A percentile compares a stretch with the other conserved stretches of the same genome.
Evolutionary conservation across 2,113 vertebrate genomes (phyloP).

Genomic region (Hystrix brachyura): DNA sequence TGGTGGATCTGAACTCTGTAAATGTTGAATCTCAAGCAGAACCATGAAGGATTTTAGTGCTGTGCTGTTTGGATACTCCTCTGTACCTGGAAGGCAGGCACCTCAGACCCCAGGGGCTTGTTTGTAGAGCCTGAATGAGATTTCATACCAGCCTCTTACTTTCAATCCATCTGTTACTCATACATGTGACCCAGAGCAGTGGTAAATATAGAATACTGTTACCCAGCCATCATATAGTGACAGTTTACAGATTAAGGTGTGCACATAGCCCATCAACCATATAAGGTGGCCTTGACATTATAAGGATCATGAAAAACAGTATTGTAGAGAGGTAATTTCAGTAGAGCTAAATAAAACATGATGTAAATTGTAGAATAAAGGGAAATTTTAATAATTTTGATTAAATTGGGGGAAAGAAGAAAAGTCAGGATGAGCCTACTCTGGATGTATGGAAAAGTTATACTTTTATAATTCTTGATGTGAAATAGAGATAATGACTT

Average conservation of each 20-base stretch:
- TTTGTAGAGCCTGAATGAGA: neutral
- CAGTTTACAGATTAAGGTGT: neutral
- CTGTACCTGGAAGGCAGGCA: neutral
- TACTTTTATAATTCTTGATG: conserved; percentile 18
- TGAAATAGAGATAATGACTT: conserved; percentile 6
- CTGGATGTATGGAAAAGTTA: neutral
- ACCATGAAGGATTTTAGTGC: neutral
- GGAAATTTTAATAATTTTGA: conserved; percentile 48
- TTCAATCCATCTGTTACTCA: neutral
- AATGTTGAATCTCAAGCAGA: neutral
- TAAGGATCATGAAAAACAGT: neutral
- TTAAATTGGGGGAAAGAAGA: neutral
- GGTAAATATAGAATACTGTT: neutral
- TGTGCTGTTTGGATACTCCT: neutral
- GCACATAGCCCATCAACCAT: neutral
- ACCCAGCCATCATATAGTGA: neutral
- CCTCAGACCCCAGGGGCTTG: neutral
- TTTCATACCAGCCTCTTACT: neutral
- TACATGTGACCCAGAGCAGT: neutral
- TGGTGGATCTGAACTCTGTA: neutral
- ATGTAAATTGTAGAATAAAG: neutral
- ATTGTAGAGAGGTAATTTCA: neutral
- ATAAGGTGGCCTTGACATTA: neutral
- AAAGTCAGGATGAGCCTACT: neutral
- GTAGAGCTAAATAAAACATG: neutral